Evolutionary conservation across 2,113 vertebrate genomes (phyloP).

Genomic region (Oxyura jamaicensis): DNA sequence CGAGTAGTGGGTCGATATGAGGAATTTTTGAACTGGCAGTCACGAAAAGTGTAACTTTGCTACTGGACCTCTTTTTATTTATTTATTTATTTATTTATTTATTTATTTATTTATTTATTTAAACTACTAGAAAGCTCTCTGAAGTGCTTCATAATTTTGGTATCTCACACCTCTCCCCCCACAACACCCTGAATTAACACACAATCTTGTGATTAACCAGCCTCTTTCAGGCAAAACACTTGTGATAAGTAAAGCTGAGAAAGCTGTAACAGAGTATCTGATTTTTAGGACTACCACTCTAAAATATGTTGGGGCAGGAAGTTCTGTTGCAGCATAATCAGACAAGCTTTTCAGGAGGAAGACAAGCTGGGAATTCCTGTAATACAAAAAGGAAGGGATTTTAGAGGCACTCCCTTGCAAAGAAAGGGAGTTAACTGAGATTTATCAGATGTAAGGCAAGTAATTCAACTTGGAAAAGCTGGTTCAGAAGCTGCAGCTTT

Average conservation of each 20-base stretch:
- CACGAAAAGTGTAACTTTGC: background rate
- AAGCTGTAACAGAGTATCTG: background rate
- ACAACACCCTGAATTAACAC: background rate
- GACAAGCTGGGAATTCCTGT: background rate
- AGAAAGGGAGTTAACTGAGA: background rate
- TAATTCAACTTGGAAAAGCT: background rate
- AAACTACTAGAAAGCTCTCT: background rate
- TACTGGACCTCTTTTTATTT: background rate
- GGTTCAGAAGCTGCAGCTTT: background rate
- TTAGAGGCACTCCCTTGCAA: background rate
- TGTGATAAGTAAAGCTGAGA: background rate
- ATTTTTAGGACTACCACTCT: background rate
- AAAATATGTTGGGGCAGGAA: background rate
- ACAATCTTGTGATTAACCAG: background rate
- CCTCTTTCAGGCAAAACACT: background rate
- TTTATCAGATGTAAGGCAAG: background rate
- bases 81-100: too few species aligned
- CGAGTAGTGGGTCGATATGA: background rate
- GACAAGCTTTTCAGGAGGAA: background rate
- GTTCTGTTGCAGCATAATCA: background rate
- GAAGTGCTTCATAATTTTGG: background rate
- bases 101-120: too few species aligned
- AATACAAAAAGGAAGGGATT: background rate
- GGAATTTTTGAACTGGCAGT: background rate
- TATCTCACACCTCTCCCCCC: background rate